These are phyloP conservation scores for Meriones unguiculatus DNA, from an alignment of 2,113 vertebrate genomes.

Conservation along the genomic window DNA sequence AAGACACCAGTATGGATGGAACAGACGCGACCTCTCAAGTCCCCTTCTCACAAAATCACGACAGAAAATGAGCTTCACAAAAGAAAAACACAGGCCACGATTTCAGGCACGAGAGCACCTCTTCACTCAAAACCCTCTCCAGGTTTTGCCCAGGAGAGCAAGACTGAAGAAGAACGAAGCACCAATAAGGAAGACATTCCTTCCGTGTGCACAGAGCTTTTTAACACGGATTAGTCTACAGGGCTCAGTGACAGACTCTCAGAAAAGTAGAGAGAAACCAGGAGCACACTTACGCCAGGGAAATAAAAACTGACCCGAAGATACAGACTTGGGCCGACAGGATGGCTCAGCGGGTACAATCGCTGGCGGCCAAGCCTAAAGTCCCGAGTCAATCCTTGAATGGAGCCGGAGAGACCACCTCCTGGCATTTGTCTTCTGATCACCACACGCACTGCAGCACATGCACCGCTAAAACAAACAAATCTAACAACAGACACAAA, in stretches of 20 bases:
- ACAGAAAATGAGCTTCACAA: neutral
- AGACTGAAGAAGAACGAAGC: fast-evolving
- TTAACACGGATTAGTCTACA: fast-evolving
- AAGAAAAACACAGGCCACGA: neutral
- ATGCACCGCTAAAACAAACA: neutral
- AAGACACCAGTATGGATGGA: neutral
- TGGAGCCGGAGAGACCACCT: no score
- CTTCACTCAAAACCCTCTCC: no score
- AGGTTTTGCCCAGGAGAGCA: neutral
- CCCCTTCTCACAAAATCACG: neutral
- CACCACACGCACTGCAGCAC: no score
- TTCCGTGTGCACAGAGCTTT: neutral
- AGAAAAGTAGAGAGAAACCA: neutral
- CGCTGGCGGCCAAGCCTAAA: neutral
- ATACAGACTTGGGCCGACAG: neutral
- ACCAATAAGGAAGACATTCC: fast-evolving
- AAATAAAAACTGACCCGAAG: neutral
- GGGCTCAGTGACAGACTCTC: neutral
- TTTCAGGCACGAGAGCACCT: neutral
- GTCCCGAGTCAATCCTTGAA: no score
- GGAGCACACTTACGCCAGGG: neutral
- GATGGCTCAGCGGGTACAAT: neutral
- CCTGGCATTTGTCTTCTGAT: neutral
- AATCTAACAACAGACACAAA: neutral
- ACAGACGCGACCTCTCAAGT: no score